Evolutionary conservation across 1,140 invertebrate species (phyloP).

Genomic region (Leguminivora glycinivorella): DNA sequence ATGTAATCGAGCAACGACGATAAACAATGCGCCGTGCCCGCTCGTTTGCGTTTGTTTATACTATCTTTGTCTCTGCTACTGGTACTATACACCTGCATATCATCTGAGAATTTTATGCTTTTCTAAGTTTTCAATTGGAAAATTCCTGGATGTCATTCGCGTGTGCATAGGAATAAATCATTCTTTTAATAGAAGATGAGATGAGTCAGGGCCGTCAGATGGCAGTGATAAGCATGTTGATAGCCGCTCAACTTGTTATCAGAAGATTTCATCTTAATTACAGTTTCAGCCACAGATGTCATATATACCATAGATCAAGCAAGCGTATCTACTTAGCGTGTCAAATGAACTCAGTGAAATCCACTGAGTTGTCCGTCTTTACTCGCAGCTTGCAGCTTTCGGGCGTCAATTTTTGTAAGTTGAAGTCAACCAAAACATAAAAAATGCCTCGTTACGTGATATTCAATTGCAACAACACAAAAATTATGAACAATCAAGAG

Average conservation of each 20-base stretch:
- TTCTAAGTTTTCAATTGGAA: background rate
- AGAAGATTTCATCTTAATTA: slow-evolving; percentile 29
- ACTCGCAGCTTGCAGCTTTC: too few relatives aligned
- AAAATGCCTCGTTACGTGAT: too few relatives aligned
- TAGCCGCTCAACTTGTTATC: slow-evolving; percentile 2
- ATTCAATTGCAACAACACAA: too few relatives aligned
- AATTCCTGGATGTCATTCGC: background rate
- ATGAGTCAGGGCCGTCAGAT: slow-evolving; percentile 20
- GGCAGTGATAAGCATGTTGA: slow-evolving; percentile 21
- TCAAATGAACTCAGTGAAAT: too few relatives aligned
- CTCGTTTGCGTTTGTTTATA: slow-evolving; percentile 37
- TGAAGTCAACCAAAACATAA: too few relatives aligned
- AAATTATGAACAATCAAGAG: too few relatives aligned
- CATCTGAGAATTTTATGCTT: background rate
- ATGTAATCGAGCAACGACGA: slow-evolving; percentile 41
- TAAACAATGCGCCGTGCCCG: slow-evolving; percentile 60
- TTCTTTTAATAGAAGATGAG: slow-evolving; percentile 22
- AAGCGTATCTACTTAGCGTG: too few relatives aligned
- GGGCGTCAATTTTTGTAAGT: too few relatives aligned
- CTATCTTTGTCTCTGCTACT: slow-evolving; percentile 7
- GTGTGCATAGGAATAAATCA: background rate
- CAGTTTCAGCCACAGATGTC: too few relatives aligned
- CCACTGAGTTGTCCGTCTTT: too few relatives aligned
- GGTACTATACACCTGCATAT: background rate
- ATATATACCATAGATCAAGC: too few relatives aligned